phyloP scores from a whole-genome alignment of 2,113 vertebrate genomes.

The Podarcis muralis region DNA sequence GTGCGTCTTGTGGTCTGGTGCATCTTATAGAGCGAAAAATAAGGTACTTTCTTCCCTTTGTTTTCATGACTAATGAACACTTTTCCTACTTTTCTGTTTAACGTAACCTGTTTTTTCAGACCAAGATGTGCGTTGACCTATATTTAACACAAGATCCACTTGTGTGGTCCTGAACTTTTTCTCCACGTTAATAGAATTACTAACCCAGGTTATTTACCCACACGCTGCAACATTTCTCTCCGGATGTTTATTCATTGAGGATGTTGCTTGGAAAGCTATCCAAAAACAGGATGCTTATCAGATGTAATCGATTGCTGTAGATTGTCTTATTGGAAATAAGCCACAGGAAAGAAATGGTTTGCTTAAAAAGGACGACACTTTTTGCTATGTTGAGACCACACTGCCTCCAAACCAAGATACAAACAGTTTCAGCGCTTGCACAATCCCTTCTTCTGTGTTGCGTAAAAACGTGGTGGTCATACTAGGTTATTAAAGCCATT shows the following conservation, averaged over 20 bases:
- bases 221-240: not conserved
- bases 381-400: not conserved
- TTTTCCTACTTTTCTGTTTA: not conserved
- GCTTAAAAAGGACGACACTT: not conserved
- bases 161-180: constrained; percentile 17
- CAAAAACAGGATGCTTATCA: not conserved
- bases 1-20: too few relatives aligned
- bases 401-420: not conserved
- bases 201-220: constrained; percentile 3
- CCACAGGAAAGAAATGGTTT: not conserved
- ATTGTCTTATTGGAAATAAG: not conserved
- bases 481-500: not conserved
- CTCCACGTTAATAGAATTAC: not conserved
- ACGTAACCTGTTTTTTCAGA: not conserved
- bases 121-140: not conserved
- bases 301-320: not conserved
- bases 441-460: not conserved
- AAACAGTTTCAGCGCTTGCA: not conserved
- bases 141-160: not conserved
- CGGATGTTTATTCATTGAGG: not conserved
- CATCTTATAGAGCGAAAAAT: too few relatives aligned
- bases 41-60: not conserved
- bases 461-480: not conserved
- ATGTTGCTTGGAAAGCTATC: not conserved
- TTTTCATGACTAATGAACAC: not conserved